Percentiles rank a stretch among this genome's conserved stretches.
phyloP scores from a whole-genome alignment of 2,113 vertebrate genomes.

The Rana temporaria region DNA sequence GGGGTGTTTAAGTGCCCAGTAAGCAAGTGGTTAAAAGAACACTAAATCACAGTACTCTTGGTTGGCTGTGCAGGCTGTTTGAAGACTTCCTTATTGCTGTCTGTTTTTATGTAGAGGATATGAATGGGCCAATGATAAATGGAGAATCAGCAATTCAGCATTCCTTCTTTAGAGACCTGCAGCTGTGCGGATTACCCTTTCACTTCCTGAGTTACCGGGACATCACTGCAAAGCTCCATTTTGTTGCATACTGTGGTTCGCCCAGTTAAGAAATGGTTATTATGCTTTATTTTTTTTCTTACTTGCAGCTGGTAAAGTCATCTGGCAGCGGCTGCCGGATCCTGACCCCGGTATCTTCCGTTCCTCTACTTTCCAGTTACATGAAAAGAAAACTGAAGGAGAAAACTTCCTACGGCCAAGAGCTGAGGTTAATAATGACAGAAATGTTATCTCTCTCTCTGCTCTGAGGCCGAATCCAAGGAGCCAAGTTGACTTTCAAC shows the following conservation, averaged over 20 bases:
- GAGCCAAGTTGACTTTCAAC: slow-evolving; percentile 1
- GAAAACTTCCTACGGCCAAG: slow-evolving; percentile 38
- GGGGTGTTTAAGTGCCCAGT: no score
- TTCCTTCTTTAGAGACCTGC: slow-evolving; percentile 44
- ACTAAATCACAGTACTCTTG: slow-evolving; percentile 30
- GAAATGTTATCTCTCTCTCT: slow-evolving; percentile 43
- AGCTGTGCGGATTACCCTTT: slow-evolving; percentile 49
- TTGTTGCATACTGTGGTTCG: background rate
- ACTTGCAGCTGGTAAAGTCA: slow-evolving; percentile 45
- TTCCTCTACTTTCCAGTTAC: slow-evolving; percentile 39
- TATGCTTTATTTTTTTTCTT: slow-evolving; percentile 1
- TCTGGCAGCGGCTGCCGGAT: slow-evolving; percentile 38
- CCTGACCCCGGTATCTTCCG: slow-evolving; percentile 44
- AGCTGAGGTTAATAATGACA: slow-evolving; percentile 38
- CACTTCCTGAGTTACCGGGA: slow-evolving; percentile 1
- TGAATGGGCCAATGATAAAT: slow-evolving; percentile 53
- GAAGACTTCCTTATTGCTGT: slow-evolving; percentile 40
- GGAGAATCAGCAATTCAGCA: slow-evolving; percentile 51
- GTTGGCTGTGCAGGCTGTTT: slow-evolving; percentile 8
- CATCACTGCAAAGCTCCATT: slow-evolving; percentile 6
- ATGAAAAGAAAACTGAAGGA: slow-evolving; percentile 27
- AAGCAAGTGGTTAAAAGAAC: no score
- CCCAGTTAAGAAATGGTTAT: slow-evolving; percentile 28
- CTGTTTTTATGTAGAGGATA: slow-evolving; percentile 40
- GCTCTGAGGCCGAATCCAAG: slow-evolving; percentile 26